Evolutionary conservation across 2,797 vertebrate species (phyloP).

Genomic region (Coracias cyanogaster): DNA sequence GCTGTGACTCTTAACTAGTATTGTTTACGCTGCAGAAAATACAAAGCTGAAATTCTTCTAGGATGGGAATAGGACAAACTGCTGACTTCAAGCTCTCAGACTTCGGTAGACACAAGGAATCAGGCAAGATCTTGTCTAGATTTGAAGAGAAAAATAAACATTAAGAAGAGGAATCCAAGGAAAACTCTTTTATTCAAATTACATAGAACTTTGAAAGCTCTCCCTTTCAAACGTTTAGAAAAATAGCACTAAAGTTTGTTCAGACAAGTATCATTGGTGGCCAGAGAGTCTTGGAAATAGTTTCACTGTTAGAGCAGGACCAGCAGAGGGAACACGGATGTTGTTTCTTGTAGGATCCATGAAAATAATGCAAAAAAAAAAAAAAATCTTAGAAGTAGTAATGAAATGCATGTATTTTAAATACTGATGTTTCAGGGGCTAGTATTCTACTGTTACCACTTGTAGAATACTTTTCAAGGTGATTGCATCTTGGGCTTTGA

Average conservation of each 20-base stretch:
- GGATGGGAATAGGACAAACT: not conserved
- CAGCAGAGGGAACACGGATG: slow-evolving; percentile 42
- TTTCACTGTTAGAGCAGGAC: not conserved
- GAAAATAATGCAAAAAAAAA: not conserved
- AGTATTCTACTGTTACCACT: not conserved
- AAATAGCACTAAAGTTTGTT: not conserved
- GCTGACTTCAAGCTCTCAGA: not conserved
- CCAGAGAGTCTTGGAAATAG: not conserved
- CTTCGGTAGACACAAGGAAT: not conserved
- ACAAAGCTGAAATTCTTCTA: not conserved
- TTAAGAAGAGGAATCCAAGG: not conserved
- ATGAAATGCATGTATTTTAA: not conserved
- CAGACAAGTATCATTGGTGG: rapidly evolving
- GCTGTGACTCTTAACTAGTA: not conserved
- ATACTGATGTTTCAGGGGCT: not conserved
- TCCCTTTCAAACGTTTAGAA: not conserved
- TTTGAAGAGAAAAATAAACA: not conserved
- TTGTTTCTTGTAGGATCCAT: not conserved
- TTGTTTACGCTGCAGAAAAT: not conserved
- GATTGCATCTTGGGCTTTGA: not conserved
- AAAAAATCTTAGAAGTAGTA: not conserved
- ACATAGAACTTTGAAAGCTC: not conserved
- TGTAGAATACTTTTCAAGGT: not conserved
- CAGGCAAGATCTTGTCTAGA: not conserved
- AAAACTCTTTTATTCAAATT: not conserved